Base-by-base conservation (phyloP, 1,140 invertebrate species). In the Zaprionus camerounensis region DNA sequence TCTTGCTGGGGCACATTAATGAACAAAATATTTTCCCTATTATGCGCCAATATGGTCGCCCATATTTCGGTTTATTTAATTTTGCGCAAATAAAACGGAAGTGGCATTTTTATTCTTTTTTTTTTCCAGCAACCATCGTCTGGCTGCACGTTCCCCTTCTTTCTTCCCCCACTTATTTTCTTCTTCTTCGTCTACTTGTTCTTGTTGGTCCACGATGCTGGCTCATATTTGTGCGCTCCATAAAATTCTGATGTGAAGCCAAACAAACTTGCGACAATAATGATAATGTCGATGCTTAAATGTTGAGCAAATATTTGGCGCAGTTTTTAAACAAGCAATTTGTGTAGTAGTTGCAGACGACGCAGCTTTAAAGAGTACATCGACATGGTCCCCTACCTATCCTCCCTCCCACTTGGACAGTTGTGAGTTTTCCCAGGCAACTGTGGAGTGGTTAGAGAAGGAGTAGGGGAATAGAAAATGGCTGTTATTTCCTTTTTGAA, bases 11-110 rank as follows among this genome's bases (percentile, higher is more conserved):
- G 24, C 71, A 90, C 81, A 90, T 90, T 90, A 88, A 88, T 90
- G 84, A 88, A 85, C 77, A 88, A 85, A 90, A 88, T 90, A 90
- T 85, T 90, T 90, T 90, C 65, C 55, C 85, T 83, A 90, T 90
- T 90, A 90, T 90, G 86, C 85, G 81, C 85, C 85, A 90, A 90
- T 90, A 90, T 90, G 86, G 85, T 90, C 68, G 80, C 78, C 85
- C 85, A 90, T 90, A 90, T 90, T 90, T 90, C 85, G 85, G 85
- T 90, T 90, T 90, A 90, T 90, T 90, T 90, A 90, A 90, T 90
- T 90, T 90, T 90, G 85, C 71, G 85, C 85, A 90, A 90, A 90
- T 90, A 90, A 90, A 90, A 90, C 82, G 85, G 86, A 90, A 90
- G 85, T 90, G 86, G 85, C 85, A 74, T 76, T 88, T 88, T 90